phyloP scores from a whole-genome alignment of 2,797 vertebrate genomes.

The Notoglanidium macrostoma region DNA sequence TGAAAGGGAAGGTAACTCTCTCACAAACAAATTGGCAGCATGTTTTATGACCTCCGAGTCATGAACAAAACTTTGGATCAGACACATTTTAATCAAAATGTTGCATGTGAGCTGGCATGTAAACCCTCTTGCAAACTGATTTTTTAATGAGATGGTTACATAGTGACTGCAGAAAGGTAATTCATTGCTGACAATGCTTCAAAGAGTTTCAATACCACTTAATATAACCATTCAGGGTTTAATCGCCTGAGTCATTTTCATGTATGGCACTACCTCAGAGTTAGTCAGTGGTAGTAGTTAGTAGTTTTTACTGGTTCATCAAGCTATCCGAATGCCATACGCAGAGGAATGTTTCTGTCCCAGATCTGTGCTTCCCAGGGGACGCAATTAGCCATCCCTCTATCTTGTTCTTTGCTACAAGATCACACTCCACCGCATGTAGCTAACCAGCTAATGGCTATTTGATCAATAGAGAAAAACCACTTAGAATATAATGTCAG shows the following conservation, averaged over 20 bases:
- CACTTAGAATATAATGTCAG: conserved; percentile 12
- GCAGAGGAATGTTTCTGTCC: conserved; percentile 40
- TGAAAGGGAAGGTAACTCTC: conserved; percentile 17
- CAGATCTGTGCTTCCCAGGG: conserved; percentile 48
- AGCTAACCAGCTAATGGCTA: conserved; percentile 6
- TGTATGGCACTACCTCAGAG: conserved; percentile 17
- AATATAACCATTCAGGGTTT: conserved; percentile 23
- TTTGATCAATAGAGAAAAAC: conserved; percentile 4
- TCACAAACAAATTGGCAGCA: conserved; percentile 16
- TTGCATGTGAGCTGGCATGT: not conserved
- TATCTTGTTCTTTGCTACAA: conserved; percentile 45
- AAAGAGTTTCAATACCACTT: conserved; percentile 4
- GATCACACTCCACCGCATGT: conserved; percentile 41
- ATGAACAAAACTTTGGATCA: conserved; percentile 10
- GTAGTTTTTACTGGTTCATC: conserved; percentile 42
- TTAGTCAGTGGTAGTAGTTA: not conserved
- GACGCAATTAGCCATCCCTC: conserved; percentile 55
- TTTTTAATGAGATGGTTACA: not conserved
- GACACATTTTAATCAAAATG: not conserved
- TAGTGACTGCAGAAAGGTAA: not conserved
- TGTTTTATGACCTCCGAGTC: conserved; percentile 32
- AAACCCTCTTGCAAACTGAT: not conserved
- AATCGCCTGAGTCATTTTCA: conserved; percentile 20
- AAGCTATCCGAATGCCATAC: conserved; percentile 29
- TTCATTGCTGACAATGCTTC: not conserved